Evolutionary conservation across 2,888 invertebrate genomes (phyloP).

Genomic region (Scaptomyza cyrtandrae): DNA sequence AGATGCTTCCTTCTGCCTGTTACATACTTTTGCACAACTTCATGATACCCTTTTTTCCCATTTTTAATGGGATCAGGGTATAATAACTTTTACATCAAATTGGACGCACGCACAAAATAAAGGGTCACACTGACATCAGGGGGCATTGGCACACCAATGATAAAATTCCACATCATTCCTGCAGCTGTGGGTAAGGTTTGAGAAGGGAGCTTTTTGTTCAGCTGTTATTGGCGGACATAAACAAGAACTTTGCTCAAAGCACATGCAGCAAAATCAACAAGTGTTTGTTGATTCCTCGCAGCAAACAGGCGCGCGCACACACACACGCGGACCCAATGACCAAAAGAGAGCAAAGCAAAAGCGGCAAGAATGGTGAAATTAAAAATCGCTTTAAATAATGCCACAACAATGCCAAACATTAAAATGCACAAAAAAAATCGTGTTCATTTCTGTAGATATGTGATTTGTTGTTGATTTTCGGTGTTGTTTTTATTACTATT

Average conservation of each 20-base stretch:
- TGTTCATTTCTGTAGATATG: not conserved
- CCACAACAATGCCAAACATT: not conserved
- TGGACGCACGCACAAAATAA: not conserved
- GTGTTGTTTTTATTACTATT: slow-evolving; percentile 9
- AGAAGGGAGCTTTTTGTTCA: slow-evolving; percentile 19
- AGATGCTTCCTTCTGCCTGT: no score
- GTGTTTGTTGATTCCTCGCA: slow-evolving; percentile 43
- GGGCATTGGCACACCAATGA: slow-evolving; percentile 31
- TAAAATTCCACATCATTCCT: slow-evolving; percentile 55
- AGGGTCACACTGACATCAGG: slow-evolving; percentile 26
- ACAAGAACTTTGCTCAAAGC: slow-evolving; percentile 27
- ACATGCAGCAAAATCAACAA: slow-evolving; percentile 55
- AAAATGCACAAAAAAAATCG: slow-evolving; percentile 21
- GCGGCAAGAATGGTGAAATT: slow-evolving; percentile 70
- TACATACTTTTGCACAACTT: no score
- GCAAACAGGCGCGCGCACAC: slow-evolving; percentile 16
- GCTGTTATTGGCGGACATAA: slow-evolving; percentile 39
- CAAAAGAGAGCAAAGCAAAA: slow-evolving; percentile 29
- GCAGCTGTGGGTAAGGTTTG: not conserved
- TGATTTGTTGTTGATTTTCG: not conserved
- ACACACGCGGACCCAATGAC: not conserved
- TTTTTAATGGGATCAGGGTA: no score
- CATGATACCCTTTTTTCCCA: no score
- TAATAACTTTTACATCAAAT: not conserved
- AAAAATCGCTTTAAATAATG: slow-evolving; percentile 36